Evolutionary conservation across 2,888 invertebrate genomes (phyloP), one percentile per base, ranked within the genome.

Genomic region (Taenaris catops): DNA sequence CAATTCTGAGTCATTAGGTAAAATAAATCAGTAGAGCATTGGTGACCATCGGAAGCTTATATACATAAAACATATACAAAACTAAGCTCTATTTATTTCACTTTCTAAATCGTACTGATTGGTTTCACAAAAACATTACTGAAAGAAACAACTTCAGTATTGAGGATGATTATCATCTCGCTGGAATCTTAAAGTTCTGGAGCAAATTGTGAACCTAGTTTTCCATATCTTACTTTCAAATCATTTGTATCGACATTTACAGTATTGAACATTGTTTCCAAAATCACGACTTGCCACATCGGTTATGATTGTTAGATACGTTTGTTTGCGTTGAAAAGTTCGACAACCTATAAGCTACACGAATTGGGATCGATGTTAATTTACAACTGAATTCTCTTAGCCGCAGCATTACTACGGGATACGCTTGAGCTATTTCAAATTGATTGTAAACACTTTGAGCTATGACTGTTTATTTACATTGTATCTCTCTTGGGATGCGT

Each of bases 281-380:
- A 17, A 20, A 38, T 42, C 31, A 38, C 17, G 34, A 34, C 23
- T 24, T 23, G 21, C 23, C 25, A 14, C 28, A 11, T 16, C 38
- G 17, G 34, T 34, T 41, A 33, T 21, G 14, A 31, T 34, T 28
- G 19, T 18, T 25, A 18, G 41, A 32, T 44, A 44, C 37, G 44
- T 40, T 20, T 44, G 44, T 40, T 40, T 34, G 36, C 20, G 20
- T 34, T 21, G 18, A 7, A 29, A 25, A 27, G 44, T 44, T 44
- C 40, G 32, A 32, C 31, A 38, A 41, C 44, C 41, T 25, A n/a
- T 38, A 17, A n/a, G 16, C 40, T 27, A 9, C 32, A 20, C 10
- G 24, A 17, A 17, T 35, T 16, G 18, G 25, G 37, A 25, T 32
- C 44, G 44, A 40, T 41, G 21, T 41, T 25, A 21, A 33, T 14